These are phyloP conservation scores for Vulpes ferrilata DNA, from an alignment of 2,113 vertebrate species.

Conservation along the genomic window DNA sequence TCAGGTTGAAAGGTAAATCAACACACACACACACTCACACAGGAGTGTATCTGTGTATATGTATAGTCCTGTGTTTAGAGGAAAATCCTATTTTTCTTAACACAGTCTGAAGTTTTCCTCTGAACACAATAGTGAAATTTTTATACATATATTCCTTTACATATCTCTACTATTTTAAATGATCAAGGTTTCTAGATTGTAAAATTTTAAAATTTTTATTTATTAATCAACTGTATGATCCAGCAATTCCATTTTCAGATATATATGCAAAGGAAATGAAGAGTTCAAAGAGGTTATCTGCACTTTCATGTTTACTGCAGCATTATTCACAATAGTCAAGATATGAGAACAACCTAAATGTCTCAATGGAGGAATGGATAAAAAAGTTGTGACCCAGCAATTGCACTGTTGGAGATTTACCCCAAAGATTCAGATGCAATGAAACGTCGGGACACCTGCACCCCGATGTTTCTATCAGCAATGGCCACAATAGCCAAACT, in stretches of 20 bases:
- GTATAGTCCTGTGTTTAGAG: background rate
- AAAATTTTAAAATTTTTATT: background rate
- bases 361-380: background rate
- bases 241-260: background rate
- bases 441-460: too few relatives aligned
- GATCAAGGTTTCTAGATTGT: background rate
- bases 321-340: background rate
- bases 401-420: too few relatives aligned
- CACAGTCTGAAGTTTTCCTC: background rate
- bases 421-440: too few relatives aligned
- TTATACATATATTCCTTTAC: background rate
- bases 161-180: background rate
- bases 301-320: background rate
- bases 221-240: background rate
- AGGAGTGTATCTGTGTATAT: background rate
- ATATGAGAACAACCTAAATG: background rate
- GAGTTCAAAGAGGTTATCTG: background rate
- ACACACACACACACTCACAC: background rate
- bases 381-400: too few relatives aligned
- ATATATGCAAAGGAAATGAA: background rate
- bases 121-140: background rate
- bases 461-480: too few relatives aligned
- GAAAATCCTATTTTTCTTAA: background rate
- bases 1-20: background rate
- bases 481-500: too few relatives aligned